These are phyloP conservation scores for Choreutis nemorana DNA, from an alignment of 2,888 invertebrate species.

Conservation along the genomic window DNA sequence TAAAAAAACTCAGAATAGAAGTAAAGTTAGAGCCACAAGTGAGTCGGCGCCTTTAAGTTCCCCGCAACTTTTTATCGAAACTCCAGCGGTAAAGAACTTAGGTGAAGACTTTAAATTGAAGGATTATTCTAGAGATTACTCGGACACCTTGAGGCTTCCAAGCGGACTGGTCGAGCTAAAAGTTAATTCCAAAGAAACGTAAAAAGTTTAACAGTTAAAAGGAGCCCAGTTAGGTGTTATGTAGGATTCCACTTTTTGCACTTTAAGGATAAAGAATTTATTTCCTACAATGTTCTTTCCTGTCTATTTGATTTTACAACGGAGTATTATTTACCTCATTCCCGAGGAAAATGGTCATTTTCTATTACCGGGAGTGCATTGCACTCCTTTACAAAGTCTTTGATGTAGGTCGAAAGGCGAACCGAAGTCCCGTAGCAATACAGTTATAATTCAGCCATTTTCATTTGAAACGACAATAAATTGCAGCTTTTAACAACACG, in stretches of 20 bases:
- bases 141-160: not conserved
- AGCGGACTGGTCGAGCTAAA: too few relatives aligned
- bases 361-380: constrained; percentile 19
- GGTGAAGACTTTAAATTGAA: constrained; percentile 20
- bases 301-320: too few relatives aligned
- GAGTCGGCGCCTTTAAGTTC: constrained; percentile 1
- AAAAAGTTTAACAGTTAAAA: too few relatives aligned
- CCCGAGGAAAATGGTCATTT: too few relatives aligned
- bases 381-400: constrained; percentile 18
- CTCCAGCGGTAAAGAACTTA: constrained; percentile 4
- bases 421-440: too few relatives aligned
- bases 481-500: constrained; percentile 10
- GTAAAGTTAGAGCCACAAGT: constrained; percentile 10
- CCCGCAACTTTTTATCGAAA: constrained; percentile 11
- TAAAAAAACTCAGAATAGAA: constrained; percentile 15
- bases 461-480: constrained; percentile 6
- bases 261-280: too few relatives aligned
- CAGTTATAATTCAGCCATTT: too few relatives aligned
- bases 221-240: too few relatives aligned
- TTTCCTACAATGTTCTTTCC: too few relatives aligned
- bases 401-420: constrained; percentile 18
- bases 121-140: constrained; percentile 13
- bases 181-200: too few relatives aligned
- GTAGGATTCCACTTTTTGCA: too few relatives aligned
- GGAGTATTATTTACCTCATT: too few relatives aligned